Conservation (phyloP, 2,797 vertebrate genomes). For the Hephaestus fuliginosus region DNA sequence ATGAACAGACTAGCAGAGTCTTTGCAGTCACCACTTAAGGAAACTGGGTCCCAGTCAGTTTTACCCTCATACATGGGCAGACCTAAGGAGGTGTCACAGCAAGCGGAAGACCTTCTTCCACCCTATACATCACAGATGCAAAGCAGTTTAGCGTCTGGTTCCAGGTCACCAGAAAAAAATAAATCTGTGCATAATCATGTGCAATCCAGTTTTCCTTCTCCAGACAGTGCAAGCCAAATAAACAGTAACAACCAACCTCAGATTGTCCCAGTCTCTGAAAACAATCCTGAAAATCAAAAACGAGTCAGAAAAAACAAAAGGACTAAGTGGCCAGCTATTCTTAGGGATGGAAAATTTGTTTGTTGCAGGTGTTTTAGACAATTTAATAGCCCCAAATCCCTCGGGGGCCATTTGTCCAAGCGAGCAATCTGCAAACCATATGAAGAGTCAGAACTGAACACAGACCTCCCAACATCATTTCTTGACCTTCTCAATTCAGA, state of each 20-base stretch:
- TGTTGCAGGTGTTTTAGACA: constrained; percentile 94
- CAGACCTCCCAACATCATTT: constrained; percentile 90
- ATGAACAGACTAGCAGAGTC: constrained; percentile 52
- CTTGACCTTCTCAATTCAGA: constrained; percentile 94
- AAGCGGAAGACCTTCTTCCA: constrained; percentile 37
- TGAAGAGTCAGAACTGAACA: constrained; percentile 88
- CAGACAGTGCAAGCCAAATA: constrained; percentile 27
- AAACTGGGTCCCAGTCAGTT: constrained; percentile 48
- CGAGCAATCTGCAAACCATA: constrained; percentile 92
- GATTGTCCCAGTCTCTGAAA: constrained; percentile 33
- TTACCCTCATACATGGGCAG: constrained; percentile 56
- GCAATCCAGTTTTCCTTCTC: constrained; percentile 36
- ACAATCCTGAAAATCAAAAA: constrained; percentile 51
- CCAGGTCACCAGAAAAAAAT: constrained; percentile 44
- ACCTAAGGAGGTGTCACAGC: constrained; percentile 53
- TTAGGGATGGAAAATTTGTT: constrained; percentile 95
- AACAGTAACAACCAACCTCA: constrained; percentile 30
- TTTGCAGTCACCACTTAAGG: constrained; percentile 44
- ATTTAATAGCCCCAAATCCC: constrained; percentile 94
- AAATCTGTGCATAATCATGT: constrained; percentile 53
- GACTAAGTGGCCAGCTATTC: constrained; percentile 95
- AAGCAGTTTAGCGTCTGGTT: constrained; percentile 46
- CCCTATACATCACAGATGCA: constrained; percentile 63
- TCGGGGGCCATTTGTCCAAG: constrained; percentile 97
- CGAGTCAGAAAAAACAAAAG: constrained; percentile 87